Base-by-base conservation (phyloP, 1,140 invertebrate species). In the silkworm (Bombyx mori) region DNA sequence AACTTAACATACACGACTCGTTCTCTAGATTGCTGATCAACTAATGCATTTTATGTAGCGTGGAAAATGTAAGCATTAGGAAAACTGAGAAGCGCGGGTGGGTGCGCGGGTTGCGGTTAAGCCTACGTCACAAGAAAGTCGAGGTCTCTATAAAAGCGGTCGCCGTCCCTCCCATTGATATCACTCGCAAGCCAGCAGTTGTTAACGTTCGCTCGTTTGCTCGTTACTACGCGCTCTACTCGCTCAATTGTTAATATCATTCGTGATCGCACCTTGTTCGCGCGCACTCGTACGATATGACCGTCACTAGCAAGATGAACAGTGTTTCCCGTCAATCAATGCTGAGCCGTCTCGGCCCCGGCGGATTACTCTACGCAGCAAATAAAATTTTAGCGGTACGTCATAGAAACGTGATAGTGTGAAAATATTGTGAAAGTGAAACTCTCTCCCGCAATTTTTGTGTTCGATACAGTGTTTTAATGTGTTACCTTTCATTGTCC, bases 231-330 rank as follows among this genome's bases (percentile, higher is more conserved):
- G 70, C 75, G 71, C 62, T 62, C 49, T 55, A 52, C 54, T 62
- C 49, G 52, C 52, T 69, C 45, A 58, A 53, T 70, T 67, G 66
- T 59, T 60, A 57, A 69, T 66, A 65, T 79, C 74, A 82, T 50
- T 82, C 55, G 73, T 69, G 59, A 71, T 69, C 73, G 73, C 71
- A 69, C 67, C 49, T 63, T 57, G 62, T 56, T n/a, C 62, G 10
- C 61, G 69, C 59, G 60, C 68, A 73, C 79, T 73, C 71, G 71
- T 70, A 62, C 68, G 61, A 56, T 63, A 89, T 89, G 88, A 88
- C 88, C 51, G 86, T 89, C 60, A 78, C 82, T 60, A 88, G 87
- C 72, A 88, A 86, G 68, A 86, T 88, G 83, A 88, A 87, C 67
- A 86, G 83, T 72, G 79, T 89, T 55, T 84, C 84, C 63, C 81